phyloP scores from a whole-genome alignment of 2,113 vertebrate genomes.

The Pantherophis guttatus region DNA sequence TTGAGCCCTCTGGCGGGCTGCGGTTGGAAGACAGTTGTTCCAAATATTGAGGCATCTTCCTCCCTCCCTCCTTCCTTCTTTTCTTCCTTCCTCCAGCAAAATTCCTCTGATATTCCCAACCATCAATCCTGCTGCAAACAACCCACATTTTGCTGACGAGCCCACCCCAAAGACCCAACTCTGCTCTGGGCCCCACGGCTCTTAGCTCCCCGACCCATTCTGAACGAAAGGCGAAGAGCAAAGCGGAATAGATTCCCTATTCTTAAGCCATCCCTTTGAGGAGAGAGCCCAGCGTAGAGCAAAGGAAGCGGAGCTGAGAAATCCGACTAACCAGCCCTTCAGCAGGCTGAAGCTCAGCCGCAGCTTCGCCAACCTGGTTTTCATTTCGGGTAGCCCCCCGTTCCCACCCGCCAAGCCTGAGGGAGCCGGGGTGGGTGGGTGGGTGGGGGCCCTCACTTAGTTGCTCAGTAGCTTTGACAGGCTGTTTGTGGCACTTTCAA shows the following conservation, averaged over 20 bases:
- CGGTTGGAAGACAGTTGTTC: background rate
- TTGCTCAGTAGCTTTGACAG: background rate
- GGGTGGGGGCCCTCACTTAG: background rate
- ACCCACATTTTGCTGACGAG: fast-evolving
- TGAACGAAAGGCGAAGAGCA: background rate
- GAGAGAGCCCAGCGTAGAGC: fast-evolving
- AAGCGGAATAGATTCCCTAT: no score
- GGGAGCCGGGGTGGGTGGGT: background rate
- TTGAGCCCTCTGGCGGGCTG: background rate
- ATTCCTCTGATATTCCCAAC: background rate
- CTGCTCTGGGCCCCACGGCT: no score
- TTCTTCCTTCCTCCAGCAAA: background rate
- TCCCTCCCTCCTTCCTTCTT: no score
- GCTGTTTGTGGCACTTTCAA: background rate
- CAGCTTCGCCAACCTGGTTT: background rate
- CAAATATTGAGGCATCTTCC: background rate
- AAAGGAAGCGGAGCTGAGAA: fast-evolving
- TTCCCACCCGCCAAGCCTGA: background rate
- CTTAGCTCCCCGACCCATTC: background rate
- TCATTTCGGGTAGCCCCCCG: background rate
- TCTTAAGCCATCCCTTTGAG: background rate
- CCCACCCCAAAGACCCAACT: background rate
- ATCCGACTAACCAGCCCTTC: background rate
- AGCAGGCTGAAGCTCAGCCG: background rate
- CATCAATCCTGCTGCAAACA: background rate